Percentiles rank a stretch among this genome's conserved stretches.
These are phyloP conservation scores for Nannoperca obscura DNA, from an alignment of 2,797 vertebrate species.

Conservation along the genomic window DNA sequence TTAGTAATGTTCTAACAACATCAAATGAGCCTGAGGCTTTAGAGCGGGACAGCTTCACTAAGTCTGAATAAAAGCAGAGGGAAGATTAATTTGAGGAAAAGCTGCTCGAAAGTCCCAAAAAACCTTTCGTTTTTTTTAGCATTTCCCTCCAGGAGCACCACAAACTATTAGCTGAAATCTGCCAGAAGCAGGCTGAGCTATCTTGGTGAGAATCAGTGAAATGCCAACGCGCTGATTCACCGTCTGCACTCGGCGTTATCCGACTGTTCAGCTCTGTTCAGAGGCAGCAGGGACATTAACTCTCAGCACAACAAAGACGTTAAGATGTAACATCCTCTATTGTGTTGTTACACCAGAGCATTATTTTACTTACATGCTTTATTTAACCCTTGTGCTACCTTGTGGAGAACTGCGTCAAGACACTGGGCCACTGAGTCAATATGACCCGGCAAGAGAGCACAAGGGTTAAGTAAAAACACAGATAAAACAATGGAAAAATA, in stretches of 20 bases:
- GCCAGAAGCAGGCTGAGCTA: conserved; percentile 2
- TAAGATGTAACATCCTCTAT: not conserved
- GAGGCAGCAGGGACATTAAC: not conserved
- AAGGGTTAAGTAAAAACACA: no score
- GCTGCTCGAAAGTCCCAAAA: not conserved
- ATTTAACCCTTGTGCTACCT: no score
- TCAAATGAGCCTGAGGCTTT: conserved; percentile 19
- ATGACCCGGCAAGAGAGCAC: no score
- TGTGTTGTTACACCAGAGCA: no score
- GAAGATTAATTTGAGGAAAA: not conserved
- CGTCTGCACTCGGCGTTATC: not conserved
- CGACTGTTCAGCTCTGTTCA: not conserved
- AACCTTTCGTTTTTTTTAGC: conserved; percentile 5
- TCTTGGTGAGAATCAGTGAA: conserved; percentile 15
- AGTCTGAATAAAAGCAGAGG: conserved; percentile 9
- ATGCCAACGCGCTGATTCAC: conserved; percentile 38
- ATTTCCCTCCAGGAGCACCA: not conserved
- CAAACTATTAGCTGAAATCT: not conserved
- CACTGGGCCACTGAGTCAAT: no score
- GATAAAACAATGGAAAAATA: no score
- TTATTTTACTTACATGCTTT: not conserved
- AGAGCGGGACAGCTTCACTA: not conserved
- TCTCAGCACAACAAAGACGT: not conserved
- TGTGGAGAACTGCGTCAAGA: no score
- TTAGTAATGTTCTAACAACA: conserved; percentile 46